Conservation (phyloP, 2,888 invertebrate species). For the Eledona agricola region DNA sequence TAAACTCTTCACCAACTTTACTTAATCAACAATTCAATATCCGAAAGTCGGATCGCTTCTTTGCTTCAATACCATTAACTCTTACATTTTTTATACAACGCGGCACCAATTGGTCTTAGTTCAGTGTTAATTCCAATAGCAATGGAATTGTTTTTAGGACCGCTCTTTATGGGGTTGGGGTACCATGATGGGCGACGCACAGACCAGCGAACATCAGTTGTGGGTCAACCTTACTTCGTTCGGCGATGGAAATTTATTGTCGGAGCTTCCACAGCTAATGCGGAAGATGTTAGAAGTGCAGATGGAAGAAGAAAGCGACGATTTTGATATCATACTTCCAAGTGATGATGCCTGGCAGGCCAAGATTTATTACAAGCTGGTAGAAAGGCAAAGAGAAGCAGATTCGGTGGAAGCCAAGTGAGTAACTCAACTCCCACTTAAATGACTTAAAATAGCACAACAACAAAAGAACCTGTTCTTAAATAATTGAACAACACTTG, state of each 20-base stretch:
- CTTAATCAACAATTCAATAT: too few species aligned
- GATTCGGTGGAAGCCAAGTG: constrained; percentile 48
- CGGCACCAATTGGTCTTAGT: constrained; percentile 27
- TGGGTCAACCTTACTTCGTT: constrained; percentile 69
- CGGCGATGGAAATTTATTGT: constrained; percentile 70
- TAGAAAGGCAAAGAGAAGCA: constrained; percentile 70
- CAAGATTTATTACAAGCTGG: constrained; percentile 73
- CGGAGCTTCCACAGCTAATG: constrained; percentile 72
- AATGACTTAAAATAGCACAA: too few species aligned
- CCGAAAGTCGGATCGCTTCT: too few species aligned
- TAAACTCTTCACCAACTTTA: too few species aligned
- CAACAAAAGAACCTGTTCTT: too few species aligned
- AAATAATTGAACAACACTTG: too few species aligned
- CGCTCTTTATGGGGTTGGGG: constrained; percentile 18
- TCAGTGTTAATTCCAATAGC: constrained; percentile 7
- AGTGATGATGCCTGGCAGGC: constrained; percentile 75
- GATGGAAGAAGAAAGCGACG: constrained; percentile 51
- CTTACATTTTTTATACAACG: constrained; percentile 15
- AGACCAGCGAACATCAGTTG: constrained; percentile 53
- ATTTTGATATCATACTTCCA: constrained; percentile 71
- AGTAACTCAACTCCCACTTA: too few species aligned
- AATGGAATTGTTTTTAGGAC: constrained; percentile 23
- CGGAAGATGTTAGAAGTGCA: constrained; percentile 66
- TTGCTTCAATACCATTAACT: too few species aligned
- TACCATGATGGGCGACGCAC: constrained; percentile 44